phyloP scores from a whole-genome alignment of 2,113 vertebrate genomes.

The Coptodon rendalli region DNA sequence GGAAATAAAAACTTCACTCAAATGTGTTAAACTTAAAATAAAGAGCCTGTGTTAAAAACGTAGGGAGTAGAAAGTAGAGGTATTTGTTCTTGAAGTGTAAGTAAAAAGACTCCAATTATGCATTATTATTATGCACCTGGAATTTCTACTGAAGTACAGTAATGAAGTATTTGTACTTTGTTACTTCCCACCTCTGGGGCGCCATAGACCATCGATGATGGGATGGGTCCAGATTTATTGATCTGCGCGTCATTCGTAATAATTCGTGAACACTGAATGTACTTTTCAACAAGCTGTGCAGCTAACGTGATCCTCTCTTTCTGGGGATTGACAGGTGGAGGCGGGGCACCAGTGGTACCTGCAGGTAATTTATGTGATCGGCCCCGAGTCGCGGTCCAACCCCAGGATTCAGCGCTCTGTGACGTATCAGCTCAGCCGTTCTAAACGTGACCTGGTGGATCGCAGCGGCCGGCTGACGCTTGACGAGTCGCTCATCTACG shows the following conservation, averaged over 20 bases:
- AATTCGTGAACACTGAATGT: fast-evolving
- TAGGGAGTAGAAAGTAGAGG: not conserved
- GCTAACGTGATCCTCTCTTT: not conserved
- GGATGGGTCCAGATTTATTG: not conserved
- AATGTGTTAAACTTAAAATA: not conserved
- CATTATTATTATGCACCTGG: fast-evolving
- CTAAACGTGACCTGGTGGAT: slow-evolving; percentile 78
- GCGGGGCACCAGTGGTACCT: slow-evolving; percentile 98
- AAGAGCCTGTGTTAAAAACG: fast-evolving
- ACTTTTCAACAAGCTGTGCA: fast-evolving
- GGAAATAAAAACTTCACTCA: not conserved
- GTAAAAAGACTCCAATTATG: not conserved
- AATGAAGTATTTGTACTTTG: not conserved
- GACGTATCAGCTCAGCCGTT: slow-evolving; percentile 57
- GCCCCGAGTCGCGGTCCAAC: slow-evolving; percentile 79
- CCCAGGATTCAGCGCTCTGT: slow-evolving; percentile 86
- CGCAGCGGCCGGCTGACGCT: slow-evolving; percentile 65
- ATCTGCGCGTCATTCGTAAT: not conserved
- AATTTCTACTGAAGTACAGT: not conserved
- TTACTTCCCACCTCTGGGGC: not conserved
- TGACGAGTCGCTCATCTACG: slow-evolving; percentile 89
- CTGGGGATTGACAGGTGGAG: slow-evolving; percentile 81
- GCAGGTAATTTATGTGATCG: slow-evolving; percentile 94
- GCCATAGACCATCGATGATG: not conserved
- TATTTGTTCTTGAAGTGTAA: not conserved